Base-by-base conservation (phyloP, 2,888 invertebrate species). In the Trilocha varians region DNA sequence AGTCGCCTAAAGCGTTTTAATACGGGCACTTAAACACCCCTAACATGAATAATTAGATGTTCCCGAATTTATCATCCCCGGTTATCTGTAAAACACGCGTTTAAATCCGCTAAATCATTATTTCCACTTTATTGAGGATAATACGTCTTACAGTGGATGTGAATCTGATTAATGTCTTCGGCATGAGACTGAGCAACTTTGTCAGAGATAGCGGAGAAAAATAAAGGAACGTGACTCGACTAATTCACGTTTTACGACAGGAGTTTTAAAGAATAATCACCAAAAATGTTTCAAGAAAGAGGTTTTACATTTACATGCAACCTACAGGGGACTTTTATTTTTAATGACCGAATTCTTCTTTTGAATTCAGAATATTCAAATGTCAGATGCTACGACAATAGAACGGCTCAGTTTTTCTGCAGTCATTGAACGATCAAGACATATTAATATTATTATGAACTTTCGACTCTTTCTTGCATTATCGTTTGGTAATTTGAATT, bases 11-110 rank as follows among this genome's bases (percentile, higher is more conserved):
- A 58, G 70, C 69, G 69, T 74, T 75, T 78, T 84, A 83, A 82
- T 79, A 78, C 77, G 70, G 68, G 61, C 70, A 72, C 70, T 76
- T 78, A 78, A 74, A 75, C 82, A 75, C 76, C 83, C 83, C 78
- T 70, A 75, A 84, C 83, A 78, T 83, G 84, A 85, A 84, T 84
- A 84, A 85, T 84, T 84, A 83, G 79, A 74, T 82, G 79, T 80
- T 79, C 76, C 67, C 66, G 68, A 71, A 76, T 80, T 83, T 75
- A 75, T 75, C 67, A 66, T 52, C 55, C 61, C 48, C 63, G 59
- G 72, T 79, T 83, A 84, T 84, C 85, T 72, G 63, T 70, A 67
- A 65, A 77, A 85, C 84, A 84, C 79, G 82, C 73, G 76, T 75
- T 80, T 80, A 71, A 78, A 83, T 78, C 80, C 70, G 78, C 79